Evolutionary conservation across 2,797 vertebrate genomes (phyloP).

Genomic region (Enteromius trimaculatus): DNA sequence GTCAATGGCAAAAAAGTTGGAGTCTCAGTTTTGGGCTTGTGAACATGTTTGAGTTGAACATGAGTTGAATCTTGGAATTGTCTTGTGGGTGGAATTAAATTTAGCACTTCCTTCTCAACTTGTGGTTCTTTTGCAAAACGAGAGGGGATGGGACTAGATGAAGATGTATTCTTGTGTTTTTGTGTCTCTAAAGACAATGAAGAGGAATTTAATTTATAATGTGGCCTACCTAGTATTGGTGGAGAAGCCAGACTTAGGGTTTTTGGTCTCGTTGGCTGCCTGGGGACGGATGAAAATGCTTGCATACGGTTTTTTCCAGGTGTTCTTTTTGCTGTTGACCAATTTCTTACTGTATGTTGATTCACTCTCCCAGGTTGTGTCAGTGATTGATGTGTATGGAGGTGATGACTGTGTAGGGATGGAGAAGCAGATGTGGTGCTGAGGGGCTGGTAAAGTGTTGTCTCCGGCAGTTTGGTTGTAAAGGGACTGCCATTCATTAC

Average conservation of each 20-base stretch:
- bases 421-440: constrained; percentile 21
- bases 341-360: background rate
- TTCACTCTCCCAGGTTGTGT: constrained; percentile 16
- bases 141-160: background rate
- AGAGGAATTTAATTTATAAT: background rate
- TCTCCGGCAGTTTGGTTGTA: background rate
- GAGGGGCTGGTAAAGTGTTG: background rate
- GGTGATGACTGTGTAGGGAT: background rate
- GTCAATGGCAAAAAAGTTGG: background rate
- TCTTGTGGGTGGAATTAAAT: background rate
- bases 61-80: constrained; percentile 6
- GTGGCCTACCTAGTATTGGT: background rate
- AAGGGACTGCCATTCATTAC: background rate
- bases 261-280: constrained; percentile 10
- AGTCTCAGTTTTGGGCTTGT: background rate
- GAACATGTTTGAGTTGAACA: background rate
- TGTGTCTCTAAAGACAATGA: background rate
- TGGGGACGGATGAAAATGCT: constrained; percentile 32
- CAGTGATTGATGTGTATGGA: background rate
- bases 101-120: background rate
- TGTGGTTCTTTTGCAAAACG: background rate
- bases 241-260: background rate
- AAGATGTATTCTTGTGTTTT: constrained; percentile 10
- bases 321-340: background rate
- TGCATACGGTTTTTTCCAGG: background rate